Evolutionary conservation across 2,888 invertebrate species (phyloP).

Genomic region (Ctena decussata): DNA sequence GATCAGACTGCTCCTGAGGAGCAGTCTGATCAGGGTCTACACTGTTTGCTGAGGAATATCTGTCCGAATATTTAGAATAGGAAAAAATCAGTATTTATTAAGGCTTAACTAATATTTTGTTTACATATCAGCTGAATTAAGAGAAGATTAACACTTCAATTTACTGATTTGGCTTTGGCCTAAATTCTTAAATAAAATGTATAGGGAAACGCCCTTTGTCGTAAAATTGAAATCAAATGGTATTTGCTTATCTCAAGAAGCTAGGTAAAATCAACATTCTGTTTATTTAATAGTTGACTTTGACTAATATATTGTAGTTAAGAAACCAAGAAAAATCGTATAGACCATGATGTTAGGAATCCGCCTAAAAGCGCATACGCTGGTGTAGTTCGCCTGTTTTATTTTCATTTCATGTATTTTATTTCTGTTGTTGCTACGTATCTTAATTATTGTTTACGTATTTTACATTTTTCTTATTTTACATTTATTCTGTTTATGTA

Average conservation of each 20-base stretch:
- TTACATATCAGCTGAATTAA: not conserved
- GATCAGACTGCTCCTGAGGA: no score
- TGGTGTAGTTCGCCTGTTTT: not conserved
- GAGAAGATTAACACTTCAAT: not conserved
- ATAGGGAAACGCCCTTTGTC: not conserved
- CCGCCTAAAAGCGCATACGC: not conserved
- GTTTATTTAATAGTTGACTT: not conserved
- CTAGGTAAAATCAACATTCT: not conserved
- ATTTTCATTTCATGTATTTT: not conserved
- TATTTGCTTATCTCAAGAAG: not conserved
- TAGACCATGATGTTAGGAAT: not conserved
- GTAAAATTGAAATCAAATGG: not conserved
- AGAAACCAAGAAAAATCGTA: not conserved
- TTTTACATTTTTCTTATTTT: no score
- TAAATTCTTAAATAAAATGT: not conserved
- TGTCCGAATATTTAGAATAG: no score
- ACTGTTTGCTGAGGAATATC: no score
- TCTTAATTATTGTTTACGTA: no score
- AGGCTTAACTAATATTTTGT: not conserved
- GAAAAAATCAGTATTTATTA: not conserved
- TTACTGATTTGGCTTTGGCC: not conserved
- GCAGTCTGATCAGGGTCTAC: no score
- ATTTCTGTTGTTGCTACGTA: no score
- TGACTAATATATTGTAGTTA: not conserved
- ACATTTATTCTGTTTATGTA: no score